phyloP scores from a whole-genome alignment of 2,113 vertebrate species.

The Zapornia atra region DNA sequence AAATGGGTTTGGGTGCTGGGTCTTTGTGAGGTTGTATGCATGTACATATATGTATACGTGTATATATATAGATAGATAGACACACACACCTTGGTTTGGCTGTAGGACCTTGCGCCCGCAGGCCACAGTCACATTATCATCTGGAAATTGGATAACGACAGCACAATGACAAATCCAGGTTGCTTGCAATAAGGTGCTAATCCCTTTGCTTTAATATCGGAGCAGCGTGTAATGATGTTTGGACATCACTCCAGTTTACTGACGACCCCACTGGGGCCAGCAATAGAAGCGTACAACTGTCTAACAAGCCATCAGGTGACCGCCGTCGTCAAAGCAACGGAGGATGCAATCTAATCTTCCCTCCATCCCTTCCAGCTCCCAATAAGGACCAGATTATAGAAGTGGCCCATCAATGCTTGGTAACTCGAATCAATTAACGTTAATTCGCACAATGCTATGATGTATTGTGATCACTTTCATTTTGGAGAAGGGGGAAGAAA shows the following conservation, averaged over 20 bases:
- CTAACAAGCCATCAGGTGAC: conserved; percentile 86
- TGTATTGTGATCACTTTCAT: conserved; percentile 87
- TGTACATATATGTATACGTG: not conserved
- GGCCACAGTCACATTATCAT: conserved; percentile 88
- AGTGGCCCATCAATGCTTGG: conserved; percentile 84
- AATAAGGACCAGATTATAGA: conserved; percentile 89
- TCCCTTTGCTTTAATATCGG: conserved; percentile 99
- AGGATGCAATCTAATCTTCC: conserved; percentile 93
- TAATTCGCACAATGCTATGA: conserved; percentile 88
- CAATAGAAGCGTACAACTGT: conserved; percentile 86
- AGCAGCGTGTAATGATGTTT: conserved; percentile 93
- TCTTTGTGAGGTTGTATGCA: not conserved
- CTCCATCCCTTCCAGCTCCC: conserved; percentile 89
- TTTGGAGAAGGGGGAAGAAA: conserved; percentile 85
- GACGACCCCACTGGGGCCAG: conserved; percentile 90
- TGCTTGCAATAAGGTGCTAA: conserved; percentile 99
- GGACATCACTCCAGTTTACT: conserved; percentile 91
- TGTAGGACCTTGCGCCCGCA: conserved; percentile 81
- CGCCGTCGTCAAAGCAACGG: conserved; percentile 85
- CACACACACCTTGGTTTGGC: conserved; percentile 69
- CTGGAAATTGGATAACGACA: conserved; percentile 98
- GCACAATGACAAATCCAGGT: conserved; percentile 99
- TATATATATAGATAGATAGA: no score
- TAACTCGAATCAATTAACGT: conserved; percentile 93
- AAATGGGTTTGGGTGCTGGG: conserved; percentile 41